Evolutionary conservation across 2,797 vertebrate genomes (phyloP).

Genomic region (Hemitrygon akajei): DNA sequence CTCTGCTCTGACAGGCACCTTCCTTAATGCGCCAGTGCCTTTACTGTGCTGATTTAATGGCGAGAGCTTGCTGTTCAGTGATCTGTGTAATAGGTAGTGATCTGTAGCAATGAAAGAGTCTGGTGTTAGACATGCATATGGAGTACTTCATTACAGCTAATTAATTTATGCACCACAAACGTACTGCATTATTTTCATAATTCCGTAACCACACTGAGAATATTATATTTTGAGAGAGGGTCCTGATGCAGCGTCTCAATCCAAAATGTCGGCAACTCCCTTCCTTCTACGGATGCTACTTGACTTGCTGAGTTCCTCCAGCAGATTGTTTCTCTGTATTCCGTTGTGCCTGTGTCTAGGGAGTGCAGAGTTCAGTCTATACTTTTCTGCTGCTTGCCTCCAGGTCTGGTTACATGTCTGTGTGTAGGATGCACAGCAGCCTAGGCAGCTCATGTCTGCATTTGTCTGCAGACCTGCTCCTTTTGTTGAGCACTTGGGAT

Average conservation of each 20-base stretch:
- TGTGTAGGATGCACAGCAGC: not conserved
- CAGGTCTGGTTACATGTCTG: not conserved
- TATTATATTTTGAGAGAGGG: too few species aligned
- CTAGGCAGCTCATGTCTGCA: too few species aligned
- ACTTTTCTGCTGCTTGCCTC: not conserved
- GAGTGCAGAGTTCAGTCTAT: too few species aligned
- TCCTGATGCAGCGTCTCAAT: too few species aligned
- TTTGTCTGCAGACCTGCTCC: not conserved
- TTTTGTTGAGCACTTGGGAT: not conserved
- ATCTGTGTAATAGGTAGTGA: not conserved
- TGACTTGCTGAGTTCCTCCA: too few species aligned
- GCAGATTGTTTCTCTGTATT: too few species aligned
- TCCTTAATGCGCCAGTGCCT: not conserved
- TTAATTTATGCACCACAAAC: slow-evolving; percentile 17
- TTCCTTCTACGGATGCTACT: too few species aligned
- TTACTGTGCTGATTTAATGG: slow-evolving; percentile 8
- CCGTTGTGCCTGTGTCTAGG: too few species aligned
- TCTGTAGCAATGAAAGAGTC: not conserved
- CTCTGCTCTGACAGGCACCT: not conserved
- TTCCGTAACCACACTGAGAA: not conserved
- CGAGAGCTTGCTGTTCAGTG: slow-evolving; percentile 3
- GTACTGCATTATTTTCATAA: not conserved
- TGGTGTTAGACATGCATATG: not conserved
- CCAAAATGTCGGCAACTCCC: too few species aligned
- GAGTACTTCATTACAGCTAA: slow-evolving; percentile 23